Conservation (phyloP, 2,888 invertebrate species). For the Endotricha flammealis region DNA sequence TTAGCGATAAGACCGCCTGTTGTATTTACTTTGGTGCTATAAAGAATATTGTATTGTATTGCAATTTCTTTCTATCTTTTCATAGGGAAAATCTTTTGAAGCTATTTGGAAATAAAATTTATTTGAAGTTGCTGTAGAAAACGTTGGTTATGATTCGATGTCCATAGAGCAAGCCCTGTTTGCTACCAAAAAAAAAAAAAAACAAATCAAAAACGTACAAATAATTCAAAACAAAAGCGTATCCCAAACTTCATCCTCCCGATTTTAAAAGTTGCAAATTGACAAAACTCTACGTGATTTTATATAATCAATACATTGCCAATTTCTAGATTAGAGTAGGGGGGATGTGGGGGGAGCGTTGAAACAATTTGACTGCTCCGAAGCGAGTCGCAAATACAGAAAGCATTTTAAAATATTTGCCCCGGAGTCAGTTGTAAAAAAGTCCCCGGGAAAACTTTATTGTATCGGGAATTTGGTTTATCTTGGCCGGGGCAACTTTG, state of each 20-base stretch:
- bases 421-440: constrained; percentile 26
- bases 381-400: constrained; percentile 24
- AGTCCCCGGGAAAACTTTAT: constrained; percentile 45
- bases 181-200: too few relatives aligned
- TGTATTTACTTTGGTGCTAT: too few relatives aligned
- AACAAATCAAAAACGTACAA: too few relatives aligned
- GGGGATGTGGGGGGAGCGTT: constrained; percentile 41
- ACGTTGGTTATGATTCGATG: too few relatives aligned
- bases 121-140: too few relatives aligned
- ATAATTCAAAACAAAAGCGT: neutral
- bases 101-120: too few relatives aligned
- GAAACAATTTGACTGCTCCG: constrained; percentile 44
- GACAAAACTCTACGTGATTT: constrained; percentile 45
- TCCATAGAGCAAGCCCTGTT: too few relatives aligned
- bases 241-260: constrained; percentile 2
- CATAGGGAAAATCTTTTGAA: too few relatives aligned
- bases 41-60: too few relatives aligned
- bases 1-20: too few relatives aligned
- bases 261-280: constrained; percentile 11
- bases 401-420: neutral
- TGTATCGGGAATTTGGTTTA: constrained; percentile 57
- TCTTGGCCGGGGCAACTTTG: constrained; percentile 25
- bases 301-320: constrained; percentile 36
- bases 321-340: too few relatives aligned
- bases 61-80: too few relatives aligned